Evolutionary conservation across 2,888 invertebrate species (phyloP), one percentile per base, ranked within the genome.

Genomic region (Mycalesis mineus): DNA sequence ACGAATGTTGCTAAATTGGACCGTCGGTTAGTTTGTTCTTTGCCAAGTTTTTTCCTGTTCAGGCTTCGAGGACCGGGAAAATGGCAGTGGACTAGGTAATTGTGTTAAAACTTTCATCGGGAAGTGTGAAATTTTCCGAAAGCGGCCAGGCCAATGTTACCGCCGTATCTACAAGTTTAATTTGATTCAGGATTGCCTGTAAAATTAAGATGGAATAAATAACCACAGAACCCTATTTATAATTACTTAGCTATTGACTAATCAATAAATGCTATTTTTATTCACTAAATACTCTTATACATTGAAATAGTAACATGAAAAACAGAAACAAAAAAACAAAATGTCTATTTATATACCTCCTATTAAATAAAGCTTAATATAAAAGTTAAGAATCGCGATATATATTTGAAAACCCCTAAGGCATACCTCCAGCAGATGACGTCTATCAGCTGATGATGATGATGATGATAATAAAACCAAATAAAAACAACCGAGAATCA

Each of bases 101-200:
- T 84, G 84, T 84, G 87, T 88, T 88, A 88, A 88, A 88, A 88
- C 82, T 88, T 87, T 86, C 84, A 87, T 86, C 84, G 79, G 80
- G 80, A 82, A 86, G 84, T 87, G 86, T 82, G 82, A 85, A 84
- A 83, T 82, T 87, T 81, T 78, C 80, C 76, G 76, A 75, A 77
- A 80, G 74, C 75, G 70, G 73, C 74, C 75, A 72, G 73, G 73
- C 74, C 78, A 75, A 70, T 74, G 77, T 75, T 70, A 72, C 81
- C 72, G 68, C 69, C 69, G 71, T 74, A 75, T 73, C 78, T 81
- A 78, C 78, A 80, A 83, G 75, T 84, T 85, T 81, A 84, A 85
- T 82, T 80, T 79, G 79, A 77, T 82, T 76, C 72, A 73, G 77
- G 82, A 81, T 79, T 79, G 73, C 71, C 67, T 58, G 52, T 63